Evolutionary conservation across 2,797 vertebrate genomes (phyloP), one percentile per base, ranked within the genome.

Genomic region (Tapirus indicus): DNA sequence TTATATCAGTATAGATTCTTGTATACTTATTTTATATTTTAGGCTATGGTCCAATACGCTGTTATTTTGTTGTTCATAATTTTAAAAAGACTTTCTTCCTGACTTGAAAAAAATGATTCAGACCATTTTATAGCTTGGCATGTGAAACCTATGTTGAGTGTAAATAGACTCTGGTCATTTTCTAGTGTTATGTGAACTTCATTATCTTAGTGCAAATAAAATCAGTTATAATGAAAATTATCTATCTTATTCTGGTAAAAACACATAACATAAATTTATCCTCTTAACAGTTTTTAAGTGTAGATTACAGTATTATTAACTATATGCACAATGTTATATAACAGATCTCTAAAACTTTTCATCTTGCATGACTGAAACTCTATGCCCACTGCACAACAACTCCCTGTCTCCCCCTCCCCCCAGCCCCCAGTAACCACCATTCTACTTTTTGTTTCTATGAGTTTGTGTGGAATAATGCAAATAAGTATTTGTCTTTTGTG

Each of bases 81-180:
- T 62, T 69, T 89, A 64, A 21, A 82, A 32, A 23, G 32, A 56
- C 12, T 78, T 52, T 88, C 20, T 77, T 88, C 21, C 21, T 83
- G 29, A 38, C n/a, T 78, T 87, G 38, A 68, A 94, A 88, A 88
- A 82, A 72, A 84, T 71, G 23, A 62, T 32, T 89, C 29, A 82
- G 52, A 71, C 13, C 25, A 54, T 90, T 78, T 96, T 29, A 74
- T 90, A 52, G 29, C 25, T 87, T 96, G 62, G 47, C 7, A 27
- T 49, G 56, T 90, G 38, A 85, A 90, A 79, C 17, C 25, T 86
- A 47, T 84, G 38, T 83, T 93, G 54, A 72, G 9, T 68, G 1
- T 68, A 75, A 75, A 38, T 56, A 72, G 54, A 79, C n/a, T 75
- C 14, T 77, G 62, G 32, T 84, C 2, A 58, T 96, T 93, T 85